Conservation (phyloP, 2,888 invertebrate genomes). For the Seira ritae region DNA sequence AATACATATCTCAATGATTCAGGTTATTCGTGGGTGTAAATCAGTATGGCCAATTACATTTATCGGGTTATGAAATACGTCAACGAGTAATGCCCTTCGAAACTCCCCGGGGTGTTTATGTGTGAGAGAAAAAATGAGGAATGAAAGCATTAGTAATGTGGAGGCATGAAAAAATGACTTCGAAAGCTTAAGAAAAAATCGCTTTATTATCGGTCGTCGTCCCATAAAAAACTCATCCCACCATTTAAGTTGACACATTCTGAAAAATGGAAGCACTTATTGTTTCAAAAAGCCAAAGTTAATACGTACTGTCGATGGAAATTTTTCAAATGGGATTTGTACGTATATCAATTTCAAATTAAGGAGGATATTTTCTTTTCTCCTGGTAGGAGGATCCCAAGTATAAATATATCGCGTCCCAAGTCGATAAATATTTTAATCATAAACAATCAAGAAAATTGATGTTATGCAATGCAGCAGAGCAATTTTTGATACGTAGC, state of each 20-base stretch:
- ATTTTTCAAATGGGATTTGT: too few relatives aligned
- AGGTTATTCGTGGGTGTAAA: conserved; percentile 16
- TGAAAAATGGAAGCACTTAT: conserved; percentile 8
- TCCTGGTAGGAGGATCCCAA: too few relatives aligned
- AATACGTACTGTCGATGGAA: too few relatives aligned
- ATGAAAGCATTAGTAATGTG: not conserved
- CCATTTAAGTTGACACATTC: conserved; percentile 2
- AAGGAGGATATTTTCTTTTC: too few relatives aligned
- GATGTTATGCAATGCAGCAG: too few relatives aligned
- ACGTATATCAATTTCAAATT: too few relatives aligned
- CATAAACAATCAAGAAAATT: too few relatives aligned
- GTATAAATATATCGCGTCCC: too few relatives aligned
- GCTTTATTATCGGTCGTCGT: conserved; percentile 2
- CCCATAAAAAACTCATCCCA: conserved; percentile 3
- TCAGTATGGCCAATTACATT: conserved; percentile 17
- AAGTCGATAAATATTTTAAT: too few relatives aligned
- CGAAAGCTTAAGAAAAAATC: not conserved
- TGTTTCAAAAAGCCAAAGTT: too few relatives aligned
- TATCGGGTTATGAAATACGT: not conserved
- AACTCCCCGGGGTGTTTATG: not conserved
- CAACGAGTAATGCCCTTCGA: conserved; percentile 3
- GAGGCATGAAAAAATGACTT: not conserved
- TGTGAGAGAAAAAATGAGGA: not conserved
- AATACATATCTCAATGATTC: conserved; percentile 11
- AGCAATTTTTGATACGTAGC: too few relatives aligned